Evolutionary conservation across 2,888 invertebrate species (phyloP).

Genomic region (Caenorhabditis sp.): DNA sequence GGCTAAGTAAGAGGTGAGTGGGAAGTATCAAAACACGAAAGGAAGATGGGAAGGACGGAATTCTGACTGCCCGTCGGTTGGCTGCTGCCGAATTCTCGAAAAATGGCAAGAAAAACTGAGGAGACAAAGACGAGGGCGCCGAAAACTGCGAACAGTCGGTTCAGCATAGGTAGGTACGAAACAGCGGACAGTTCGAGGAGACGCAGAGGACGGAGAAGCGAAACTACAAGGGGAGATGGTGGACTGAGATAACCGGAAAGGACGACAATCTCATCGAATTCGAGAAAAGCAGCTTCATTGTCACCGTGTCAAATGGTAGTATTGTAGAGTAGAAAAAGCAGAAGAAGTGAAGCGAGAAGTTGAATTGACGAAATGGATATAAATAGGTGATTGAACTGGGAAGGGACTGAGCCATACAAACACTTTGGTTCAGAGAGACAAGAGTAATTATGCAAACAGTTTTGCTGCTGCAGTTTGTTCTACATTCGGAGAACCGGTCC

Average conservation of each 20-base stretch:
- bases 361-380: slow-evolving; percentile 15
- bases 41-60: background rate
- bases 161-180: slow-evolving; percentile 9
- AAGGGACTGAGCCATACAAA: slow-evolving; percentile 2
- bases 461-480: slow-evolving; percentile 20
- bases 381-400: slow-evolving; percentile 17
- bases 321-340: background rate
- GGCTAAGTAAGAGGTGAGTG: slow-evolving; percentile 14
- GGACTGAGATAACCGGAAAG: slow-evolving; percentile 54
- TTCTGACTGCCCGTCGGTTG: slow-evolving; percentile 3
- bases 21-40: slow-evolving; percentile 13
- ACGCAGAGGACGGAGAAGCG: slow-evolving; percentile 23
- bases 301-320: slow-evolving; percentile 16
- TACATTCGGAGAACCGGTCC: slow-evolving; percentile 1
- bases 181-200: slow-evolving; percentile 2
- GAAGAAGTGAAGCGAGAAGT: background rate
- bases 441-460: slow-evolving; percentile 55
- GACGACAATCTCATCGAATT: slow-evolving; percentile 33
- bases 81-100: slow-evolving; percentile 21
- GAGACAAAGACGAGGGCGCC: slow-evolving; percentile 21
- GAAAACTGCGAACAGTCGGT: slow-evolving; percentile 32
- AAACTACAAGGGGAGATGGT: slow-evolving; percentile 32
- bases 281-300: slow-evolving; percentile 30
- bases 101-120: slow-evolving; percentile 36
- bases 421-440: slow-evolving; percentile 21